phyloP scores from a whole-genome alignment of 1,140 invertebrate species.

The Heliothis virescens region DNA sequence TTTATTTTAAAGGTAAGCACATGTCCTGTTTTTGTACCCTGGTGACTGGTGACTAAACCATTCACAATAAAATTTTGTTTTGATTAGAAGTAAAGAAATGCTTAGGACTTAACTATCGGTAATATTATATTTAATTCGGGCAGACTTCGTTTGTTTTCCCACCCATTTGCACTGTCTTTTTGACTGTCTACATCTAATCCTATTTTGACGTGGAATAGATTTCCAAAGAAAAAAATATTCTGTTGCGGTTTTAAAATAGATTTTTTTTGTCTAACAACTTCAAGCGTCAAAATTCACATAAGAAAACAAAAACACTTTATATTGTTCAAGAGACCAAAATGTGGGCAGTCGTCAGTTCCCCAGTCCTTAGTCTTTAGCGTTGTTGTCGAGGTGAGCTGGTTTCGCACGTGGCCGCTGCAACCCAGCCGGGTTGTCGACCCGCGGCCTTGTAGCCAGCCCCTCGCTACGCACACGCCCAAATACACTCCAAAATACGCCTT shows the following conservation, averaged over 20 bases:
- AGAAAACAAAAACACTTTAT: constrained; percentile 5
- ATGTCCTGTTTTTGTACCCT: too few species aligned
- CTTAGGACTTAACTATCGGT: background rate
- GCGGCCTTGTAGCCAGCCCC: constrained; percentile 76
- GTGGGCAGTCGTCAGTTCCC: background rate
- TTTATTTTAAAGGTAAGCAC: too few species aligned
- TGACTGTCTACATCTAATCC: too few species aligned
- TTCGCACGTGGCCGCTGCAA: constrained; percentile 74
- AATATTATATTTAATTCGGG: background rate
- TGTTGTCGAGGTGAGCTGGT: constrained; percentile 72
- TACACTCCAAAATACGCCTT: constrained; percentile 51
- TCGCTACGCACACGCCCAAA: constrained; percentile 44
- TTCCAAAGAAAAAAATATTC: background rate
- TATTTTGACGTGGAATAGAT: too few species aligned
- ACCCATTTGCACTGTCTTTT: too few species aligned
- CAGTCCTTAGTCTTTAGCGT: constrained; percentile 3
- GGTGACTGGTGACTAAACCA: too few species aligned
- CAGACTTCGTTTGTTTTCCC: too few species aligned
- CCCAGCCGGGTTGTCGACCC: constrained; percentile 77
- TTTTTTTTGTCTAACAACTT: too few species aligned
- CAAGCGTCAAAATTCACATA: too few species aligned
- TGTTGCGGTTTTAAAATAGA: too few species aligned
- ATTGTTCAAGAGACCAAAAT: background rate
- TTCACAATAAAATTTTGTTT: too few species aligned
- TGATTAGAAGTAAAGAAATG: too few species aligned